A percentile compares a stretch with the other conserved stretches of the same genome.
phyloP scores from a whole-genome alignment of 2,113 vertebrate genomes.

The Pangasianodon gigas region DNA sequence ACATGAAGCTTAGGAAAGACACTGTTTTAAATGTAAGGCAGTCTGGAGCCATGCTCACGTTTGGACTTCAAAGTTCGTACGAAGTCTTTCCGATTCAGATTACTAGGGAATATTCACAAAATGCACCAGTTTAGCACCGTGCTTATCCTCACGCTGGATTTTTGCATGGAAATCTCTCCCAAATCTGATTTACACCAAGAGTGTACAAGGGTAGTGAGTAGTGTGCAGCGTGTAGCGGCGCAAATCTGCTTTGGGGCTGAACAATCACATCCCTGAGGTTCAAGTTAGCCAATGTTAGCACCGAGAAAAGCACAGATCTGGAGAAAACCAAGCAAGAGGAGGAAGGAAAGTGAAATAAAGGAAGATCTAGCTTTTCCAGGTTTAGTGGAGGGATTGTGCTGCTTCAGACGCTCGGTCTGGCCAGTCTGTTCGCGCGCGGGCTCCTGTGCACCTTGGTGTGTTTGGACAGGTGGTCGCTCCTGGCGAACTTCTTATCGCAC shows the following conservation, averaged over 20 bases:
- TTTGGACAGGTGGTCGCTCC: constrained; percentile 86
- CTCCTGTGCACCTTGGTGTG: constrained; percentile 84
- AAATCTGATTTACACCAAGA: background rate
- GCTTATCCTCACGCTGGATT: background rate
- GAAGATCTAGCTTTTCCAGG: constrained; percentile 25
- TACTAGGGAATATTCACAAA: constrained; percentile 34
- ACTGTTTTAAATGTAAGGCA: constrained; percentile 8
- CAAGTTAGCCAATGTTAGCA: constrained; percentile 49
- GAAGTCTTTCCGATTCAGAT: constrained; percentile 17
- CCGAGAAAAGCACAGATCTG: constrained; percentile 46
- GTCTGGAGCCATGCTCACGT: background rate
- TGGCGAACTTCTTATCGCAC: constrained; percentile 85
- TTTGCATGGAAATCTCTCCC: background rate
- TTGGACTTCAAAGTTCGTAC: background rate
- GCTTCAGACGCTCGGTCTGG: constrained; percentile 69
- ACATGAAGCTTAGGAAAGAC: background rate
- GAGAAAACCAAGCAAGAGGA: constrained; percentile 2
- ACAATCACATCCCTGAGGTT: constrained; percentile 57
- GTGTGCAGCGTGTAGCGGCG: background rate
- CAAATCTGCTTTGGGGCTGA: constrained; percentile 48
- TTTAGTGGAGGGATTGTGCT: background rate
- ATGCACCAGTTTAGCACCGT: constrained; percentile 29
- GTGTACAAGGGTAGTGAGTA: background rate
- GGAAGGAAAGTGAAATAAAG: constrained; percentile 14
- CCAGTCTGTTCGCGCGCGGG: constrained; percentile 70